These are phyloP conservation scores for Sminthopsis crassicaudata DNA, from an alignment of 2,113 vertebrate genomes.

Conservation along the genomic window DNA sequence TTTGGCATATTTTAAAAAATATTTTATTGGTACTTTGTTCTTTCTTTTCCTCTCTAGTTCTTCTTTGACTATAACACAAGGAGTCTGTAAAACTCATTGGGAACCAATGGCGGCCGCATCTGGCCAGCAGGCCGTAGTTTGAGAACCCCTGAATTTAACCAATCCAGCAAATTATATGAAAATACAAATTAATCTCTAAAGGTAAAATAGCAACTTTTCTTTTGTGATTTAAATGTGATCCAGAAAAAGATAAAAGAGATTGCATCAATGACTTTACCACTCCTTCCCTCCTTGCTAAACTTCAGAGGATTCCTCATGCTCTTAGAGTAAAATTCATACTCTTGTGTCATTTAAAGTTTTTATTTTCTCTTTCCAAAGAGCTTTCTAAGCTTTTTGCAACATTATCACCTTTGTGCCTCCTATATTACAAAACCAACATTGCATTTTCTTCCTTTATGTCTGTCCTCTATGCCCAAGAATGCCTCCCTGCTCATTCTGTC, in stretches of 20 bases:
- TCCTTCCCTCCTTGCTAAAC: background rate
- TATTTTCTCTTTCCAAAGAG: background rate
- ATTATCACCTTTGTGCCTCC: background rate
- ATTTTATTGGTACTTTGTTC: background rate
- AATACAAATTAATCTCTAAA: constrained; percentile 24
- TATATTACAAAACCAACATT: background rate
- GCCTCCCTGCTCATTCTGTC: background rate
- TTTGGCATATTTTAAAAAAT: background rate
- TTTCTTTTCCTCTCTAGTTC: background rate
- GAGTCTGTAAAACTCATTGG: background rate
- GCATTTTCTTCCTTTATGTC: background rate
- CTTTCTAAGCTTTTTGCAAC: background rate
- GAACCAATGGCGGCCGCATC: no score
- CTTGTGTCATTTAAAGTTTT: background rate
- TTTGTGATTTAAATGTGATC: constrained; percentile 36
- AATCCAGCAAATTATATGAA: constrained; percentile 7
- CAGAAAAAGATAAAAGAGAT: constrained; percentile 40
- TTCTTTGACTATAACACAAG: background rate
- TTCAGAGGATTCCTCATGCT: background rate
- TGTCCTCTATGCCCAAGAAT: background rate
- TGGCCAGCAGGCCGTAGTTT: no score
- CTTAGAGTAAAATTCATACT: background rate
- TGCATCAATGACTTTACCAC: constrained; percentile 38
- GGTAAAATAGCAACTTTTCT: constrained; percentile 21
- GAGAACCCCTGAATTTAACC: no score